These are phyloP conservation scores for Psilopsiagon aymara DNA, from an alignment of 2,113 vertebrate genomes.

Conservation along the genomic window DNA sequence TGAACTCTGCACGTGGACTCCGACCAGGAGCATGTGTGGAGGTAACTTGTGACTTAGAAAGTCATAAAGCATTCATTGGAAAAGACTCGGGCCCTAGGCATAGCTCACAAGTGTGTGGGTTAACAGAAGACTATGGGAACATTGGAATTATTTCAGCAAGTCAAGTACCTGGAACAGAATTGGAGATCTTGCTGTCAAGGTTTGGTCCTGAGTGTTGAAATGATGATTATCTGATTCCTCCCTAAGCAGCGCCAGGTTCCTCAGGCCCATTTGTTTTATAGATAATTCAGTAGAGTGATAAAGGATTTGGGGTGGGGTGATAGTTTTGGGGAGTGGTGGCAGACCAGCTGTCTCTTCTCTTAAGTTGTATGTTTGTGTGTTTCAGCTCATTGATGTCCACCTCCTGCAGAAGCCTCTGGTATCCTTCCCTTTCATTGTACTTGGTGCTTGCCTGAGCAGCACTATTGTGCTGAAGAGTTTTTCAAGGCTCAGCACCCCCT, in stretches of 20 bases:
- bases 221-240: neutral
- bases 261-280: neutral
- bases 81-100: neutral
- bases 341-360: neutral
- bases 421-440: constrained; percentile 73
- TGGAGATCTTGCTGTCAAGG: neutral
- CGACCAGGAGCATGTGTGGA: constrained; percentile 79
- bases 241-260: neutral
- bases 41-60: constrained; percentile 43
- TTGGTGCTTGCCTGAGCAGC: constrained; percentile 83
- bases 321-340: neutral
- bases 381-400: constrained; percentile 83
- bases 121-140: neutral
- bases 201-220: neutral
- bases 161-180: neutral
- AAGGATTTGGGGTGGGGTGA: neutral
- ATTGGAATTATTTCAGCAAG: neutral
- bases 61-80: neutral
- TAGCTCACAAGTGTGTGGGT: accelerated
- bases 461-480: constrained; percentile 78
- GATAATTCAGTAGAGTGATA: neutral
- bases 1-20: constrained; percentile 71
- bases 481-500: constrained; percentile 70
- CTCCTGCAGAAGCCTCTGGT: constrained; percentile 79
- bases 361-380: neutral